Evolutionary conservation across 2,888 invertebrate species (phyloP), one percentile per base, ranked within the genome.

Genomic region (Eustalomyia histrio): DNA sequence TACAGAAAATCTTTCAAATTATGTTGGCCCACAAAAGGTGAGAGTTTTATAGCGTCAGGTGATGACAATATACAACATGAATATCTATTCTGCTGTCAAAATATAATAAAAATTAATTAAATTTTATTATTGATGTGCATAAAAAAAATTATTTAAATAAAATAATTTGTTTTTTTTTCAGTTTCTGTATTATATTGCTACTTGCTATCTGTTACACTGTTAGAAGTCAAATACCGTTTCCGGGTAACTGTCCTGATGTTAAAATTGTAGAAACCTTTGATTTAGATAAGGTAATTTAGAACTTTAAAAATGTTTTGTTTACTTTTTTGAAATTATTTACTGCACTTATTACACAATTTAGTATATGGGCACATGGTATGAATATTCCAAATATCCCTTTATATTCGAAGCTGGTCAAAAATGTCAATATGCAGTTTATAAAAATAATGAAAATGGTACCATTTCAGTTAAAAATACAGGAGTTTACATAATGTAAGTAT

Each of bases 291-390:
- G 91, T 90, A 83, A 87, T 87, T 85, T 33, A 29, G 14, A 43
- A 16, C 14, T 53, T 17, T 60, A 7, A 17, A 1, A 21, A 21
- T 21, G 64, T 43, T 71, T 52, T 52, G 61, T 35, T n/a, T 35
- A 39, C 64, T 39, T 1, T 35, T 10, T 14, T 14, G 33, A 33
- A 39, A 14, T 43, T 35, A 1, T 16, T 24, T 33, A 10, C 79
- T 60, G 74, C 55, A 14, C 33, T 7, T 10, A 29, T 74, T 85
- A 61, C 78, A 29, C 7, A 29, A 6, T 29, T 6, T 29, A 95
- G 95, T 95, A 94, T 86, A 87, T 94, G 87, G 96, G 96, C 52
- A 93, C 93, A 85, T 96, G 96, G 96, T 96, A 94, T 87, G 96
- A 96, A 89, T 92, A 93, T 17, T 93, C 95, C 85, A 93, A 94